Conservation (phyloP, 2,888 invertebrate species). For the Criorhina ranunculi region DNA sequence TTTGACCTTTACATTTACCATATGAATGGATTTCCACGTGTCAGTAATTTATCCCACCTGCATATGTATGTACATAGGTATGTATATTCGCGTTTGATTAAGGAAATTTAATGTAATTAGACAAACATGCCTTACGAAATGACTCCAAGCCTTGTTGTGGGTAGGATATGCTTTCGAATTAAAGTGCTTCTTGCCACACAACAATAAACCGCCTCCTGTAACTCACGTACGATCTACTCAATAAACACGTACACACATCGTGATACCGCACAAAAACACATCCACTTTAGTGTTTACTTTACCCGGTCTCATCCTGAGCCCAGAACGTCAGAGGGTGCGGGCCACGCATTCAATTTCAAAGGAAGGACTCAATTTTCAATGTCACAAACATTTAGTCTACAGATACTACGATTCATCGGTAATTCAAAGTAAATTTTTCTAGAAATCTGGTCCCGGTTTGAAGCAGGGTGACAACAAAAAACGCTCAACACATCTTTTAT, state of each 20-base stretch:
- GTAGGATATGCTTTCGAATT: slow-evolving; percentile 20
- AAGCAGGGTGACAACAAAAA: not conserved
- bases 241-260: slow-evolving; percentile 55
- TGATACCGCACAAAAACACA: slow-evolving; percentile 22
- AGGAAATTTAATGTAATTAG: slow-evolving; percentile 55
- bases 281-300: slow-evolving; percentile 23
- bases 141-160: slow-evolving; percentile 19
- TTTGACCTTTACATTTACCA: slow-evolving; percentile 10
- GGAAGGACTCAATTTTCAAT: slow-evolving; percentile 59
- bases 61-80: not conserved
- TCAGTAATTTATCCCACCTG: slow-evolving; percentile 35
- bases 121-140: slow-evolving; percentile 47
- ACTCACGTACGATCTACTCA: slow-evolving; percentile 50
- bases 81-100: slow-evolving; percentile 38
- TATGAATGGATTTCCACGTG: slow-evolving; percentile 27
- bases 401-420: slow-evolving; percentile 8
- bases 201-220: slow-evolving; percentile 32
- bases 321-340: too few relatives aligned
- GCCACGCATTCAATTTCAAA: slow-evolving; percentile 26
- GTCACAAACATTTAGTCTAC: slow-evolving; percentile 43
- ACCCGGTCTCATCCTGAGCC: not conserved
- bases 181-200: slow-evolving; percentile 48
- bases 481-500: slow-evolving; percentile 26
- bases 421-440: slow-evolving; percentile 12
- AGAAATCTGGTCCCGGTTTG: not conserved